Base-by-base conservation (phyloP, 2,888 invertebrate species). In the Yponomeuta cagnagella region DNA sequence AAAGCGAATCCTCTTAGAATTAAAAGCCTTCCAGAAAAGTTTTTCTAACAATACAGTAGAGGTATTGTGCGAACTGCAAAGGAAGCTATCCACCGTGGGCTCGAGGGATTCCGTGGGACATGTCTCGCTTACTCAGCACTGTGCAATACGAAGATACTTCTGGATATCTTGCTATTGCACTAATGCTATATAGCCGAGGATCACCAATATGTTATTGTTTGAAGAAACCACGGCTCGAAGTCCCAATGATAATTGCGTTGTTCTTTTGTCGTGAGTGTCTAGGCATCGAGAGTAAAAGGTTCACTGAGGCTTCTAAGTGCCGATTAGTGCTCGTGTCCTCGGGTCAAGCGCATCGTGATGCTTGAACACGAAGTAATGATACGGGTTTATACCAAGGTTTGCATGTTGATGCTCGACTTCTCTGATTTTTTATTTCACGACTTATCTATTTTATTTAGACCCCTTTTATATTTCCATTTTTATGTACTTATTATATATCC, bases 191-290 rank as follows among this genome's bases (percentile, higher is more conserved):
- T 58, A 58, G 15, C 52, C 15, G 52, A 15, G 52, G 52, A 15
- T 15, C 52, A 58, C 52, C 52, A 5, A 58, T 58, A 15, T 58
- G 12, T 80, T 82, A 79, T 78, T 58, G 52, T 12, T 15, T 58
- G 5, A 15, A 15, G 52, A 15, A 15, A 58, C 52, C 15, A 58
- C 52, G 82, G 82, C 82, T 80, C 77, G 82, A 82, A 84, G 82
- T 84, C 84, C 83, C 82, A 82, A 84, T 88, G 86, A 88, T 85
- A 85, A 87, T 87, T 87, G 80, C 78, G 79, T 78, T 83, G 82
- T 83, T 83, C 82, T 82, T 83, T 68, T 58, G 37, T 67, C 33
- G 10, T 43, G 64, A 64, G 52, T 58, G 15, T 15, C 52, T 12
- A 5, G 52, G 52, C 3, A 58, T 58, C 15, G 52, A 58, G 52